Percentiles rank a stretch among this genome's conserved stretches.
Conservation (phyloP, 1,140 invertebrate genomes). For the Sycobia sp. region DNA sequence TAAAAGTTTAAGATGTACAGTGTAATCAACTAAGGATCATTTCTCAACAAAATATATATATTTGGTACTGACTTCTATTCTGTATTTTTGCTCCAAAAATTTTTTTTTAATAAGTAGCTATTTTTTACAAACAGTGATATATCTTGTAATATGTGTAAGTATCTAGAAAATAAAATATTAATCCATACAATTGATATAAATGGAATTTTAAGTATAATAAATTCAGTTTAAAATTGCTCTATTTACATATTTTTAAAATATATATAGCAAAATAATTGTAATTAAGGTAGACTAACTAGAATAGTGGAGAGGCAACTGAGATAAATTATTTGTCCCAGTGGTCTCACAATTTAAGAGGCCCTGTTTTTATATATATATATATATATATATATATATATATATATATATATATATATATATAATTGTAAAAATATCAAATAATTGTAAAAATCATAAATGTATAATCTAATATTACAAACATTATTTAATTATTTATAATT, state of each 20-base stretch:
- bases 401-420: too few relatives aligned
- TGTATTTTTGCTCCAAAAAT: constrained; percentile 29
- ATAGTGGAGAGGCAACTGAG: too few relatives aligned
- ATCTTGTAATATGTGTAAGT: constrained; percentile 11
- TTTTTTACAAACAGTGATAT: constrained; percentile 1
- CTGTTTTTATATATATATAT: too few relatives aligned
- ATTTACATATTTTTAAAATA: constrained; percentile 26
- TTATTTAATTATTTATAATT: too few relatives aligned
- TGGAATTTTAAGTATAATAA: constrained; percentile 18
- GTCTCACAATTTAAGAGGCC: too few relatives aligned
- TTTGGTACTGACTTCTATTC: constrained; percentile 52
- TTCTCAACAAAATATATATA: constrained; percentile 48
- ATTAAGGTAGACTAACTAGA: too few relatives aligned
- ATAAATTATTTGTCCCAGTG: too few relatives aligned
- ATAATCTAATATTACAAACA: too few relatives aligned
- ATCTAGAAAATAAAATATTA: constrained; percentile 11
- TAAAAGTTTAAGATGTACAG: constrained; percentile 21
- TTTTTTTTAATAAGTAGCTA: constrained; percentile 35
- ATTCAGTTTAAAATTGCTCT: constrained; percentile 15
- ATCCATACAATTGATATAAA: constrained; percentile 16
- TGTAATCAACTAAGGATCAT: constrained; percentile 20
- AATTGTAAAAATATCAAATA: too few relatives aligned
- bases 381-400: too few relatives aligned
- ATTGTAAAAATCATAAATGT: too few relatives aligned
- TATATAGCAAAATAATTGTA: too few relatives aligned